These are phyloP conservation scores for Tapirus indicus DNA, from an alignment of 2,797 vertebrate genomes.

Conservation along the genomic window DNA sequence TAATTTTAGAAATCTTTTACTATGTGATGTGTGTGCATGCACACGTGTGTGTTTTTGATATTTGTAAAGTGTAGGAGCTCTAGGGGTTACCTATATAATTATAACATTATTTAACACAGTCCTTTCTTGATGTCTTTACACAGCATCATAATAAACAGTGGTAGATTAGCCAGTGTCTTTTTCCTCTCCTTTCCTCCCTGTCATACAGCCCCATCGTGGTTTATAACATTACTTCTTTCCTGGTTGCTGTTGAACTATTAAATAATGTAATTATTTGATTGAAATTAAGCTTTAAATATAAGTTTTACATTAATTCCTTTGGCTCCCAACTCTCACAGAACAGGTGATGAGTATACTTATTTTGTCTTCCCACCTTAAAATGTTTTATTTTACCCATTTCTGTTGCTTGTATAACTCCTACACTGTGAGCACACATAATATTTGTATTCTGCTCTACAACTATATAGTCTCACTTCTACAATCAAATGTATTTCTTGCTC, in stretches of 20 bases:
- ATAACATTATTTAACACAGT: not conserved
- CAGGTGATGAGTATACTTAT: not conserved
- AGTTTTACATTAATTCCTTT: not conserved
- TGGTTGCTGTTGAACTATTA: not conserved
- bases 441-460: not conserved
- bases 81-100: not conserved
- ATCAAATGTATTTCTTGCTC: not conserved
- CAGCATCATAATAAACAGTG: rapidly evolving
- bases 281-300: not conserved
- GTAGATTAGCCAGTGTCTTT: not conserved
- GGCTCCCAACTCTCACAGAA: not conserved
- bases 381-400: not conserved
- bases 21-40: too few species aligned
- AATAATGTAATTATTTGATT: not conserved
- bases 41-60: not conserved
- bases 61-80: not conserved
- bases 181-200: not conserved
- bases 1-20: not conserved
- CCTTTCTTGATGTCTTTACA: not conserved
- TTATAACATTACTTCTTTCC: not conserved
- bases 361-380: not conserved
- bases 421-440: rapidly evolving
- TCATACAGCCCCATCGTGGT: not conserved
- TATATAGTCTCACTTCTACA: not conserved
- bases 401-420: not conserved